These are phyloP conservation scores for Syncerus caffer DNA, from an alignment of 2,797 vertebrate genomes.

Conservation along the genomic window DNA sequence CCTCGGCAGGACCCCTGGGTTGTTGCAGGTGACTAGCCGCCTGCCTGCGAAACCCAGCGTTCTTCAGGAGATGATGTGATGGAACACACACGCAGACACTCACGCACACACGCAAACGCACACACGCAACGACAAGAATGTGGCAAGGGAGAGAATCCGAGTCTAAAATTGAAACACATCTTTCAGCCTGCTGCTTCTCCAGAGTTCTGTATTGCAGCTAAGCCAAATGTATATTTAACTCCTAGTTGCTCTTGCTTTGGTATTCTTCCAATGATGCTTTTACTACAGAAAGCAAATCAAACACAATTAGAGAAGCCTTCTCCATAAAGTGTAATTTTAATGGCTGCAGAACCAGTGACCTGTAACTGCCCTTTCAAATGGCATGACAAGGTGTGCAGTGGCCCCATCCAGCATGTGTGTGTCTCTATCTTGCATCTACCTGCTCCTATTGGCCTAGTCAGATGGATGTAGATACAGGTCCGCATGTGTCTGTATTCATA, in stretches of 20 bases:
- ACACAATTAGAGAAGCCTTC: constrained; percentile 85
- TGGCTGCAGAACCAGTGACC: constrained; percentile 87
- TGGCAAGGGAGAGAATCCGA: constrained; percentile 78
- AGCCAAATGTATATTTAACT: constrained; percentile 93
- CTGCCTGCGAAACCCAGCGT: constrained; percentile 99
- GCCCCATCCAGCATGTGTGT: constrained; percentile 74
- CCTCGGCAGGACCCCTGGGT: constrained; percentile 97
- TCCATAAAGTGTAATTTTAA: constrained; percentile 89
- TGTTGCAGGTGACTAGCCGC: constrained; percentile 99
- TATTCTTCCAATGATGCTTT: constrained; percentile 88
- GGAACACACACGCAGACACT: constrained; percentile 67
- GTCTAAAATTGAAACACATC: constrained; percentile 75
- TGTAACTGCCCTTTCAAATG: constrained; percentile 85
- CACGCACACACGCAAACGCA: background rate
- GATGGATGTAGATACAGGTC: constrained; percentile 75
- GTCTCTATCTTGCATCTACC: constrained; percentile 77
- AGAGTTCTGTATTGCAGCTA: constrained; percentile 86
- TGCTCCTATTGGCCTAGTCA: constrained; percentile 72
- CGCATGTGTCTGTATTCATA: constrained; percentile 76
- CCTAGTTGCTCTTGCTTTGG: constrained; percentile 97
- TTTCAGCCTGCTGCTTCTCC: constrained; percentile 92
- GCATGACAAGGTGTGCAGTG: constrained; percentile 91
- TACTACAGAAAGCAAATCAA: constrained; percentile 77
- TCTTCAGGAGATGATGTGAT: constrained; percentile 96
- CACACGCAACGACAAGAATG: constrained; percentile 73